These are phyloP conservation scores for Microplitis manilae DNA, from an alignment of 2,888 invertebrate genomes.

Conservation along the genomic window DNA sequence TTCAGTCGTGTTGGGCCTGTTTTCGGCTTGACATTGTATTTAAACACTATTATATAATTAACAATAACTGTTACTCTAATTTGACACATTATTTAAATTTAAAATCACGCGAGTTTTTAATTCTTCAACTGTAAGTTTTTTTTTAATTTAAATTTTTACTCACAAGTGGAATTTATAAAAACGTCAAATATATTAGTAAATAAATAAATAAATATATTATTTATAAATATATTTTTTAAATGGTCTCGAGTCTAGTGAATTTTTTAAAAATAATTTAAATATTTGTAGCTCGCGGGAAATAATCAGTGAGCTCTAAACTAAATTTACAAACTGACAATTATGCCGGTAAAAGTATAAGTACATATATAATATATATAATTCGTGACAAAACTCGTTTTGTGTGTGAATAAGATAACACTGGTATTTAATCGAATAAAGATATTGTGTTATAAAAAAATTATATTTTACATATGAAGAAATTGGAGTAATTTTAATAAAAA, in stretches of 20 bases:
- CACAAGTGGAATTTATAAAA: too few relatives aligned
- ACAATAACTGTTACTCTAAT: too few relatives aligned
- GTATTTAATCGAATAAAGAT: background rate
- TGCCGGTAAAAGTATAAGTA: background rate
- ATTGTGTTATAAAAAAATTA: background rate
- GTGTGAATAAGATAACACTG: background rate
- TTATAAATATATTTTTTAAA: too few relatives aligned
- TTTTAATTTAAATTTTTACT: too few relatives aligned
- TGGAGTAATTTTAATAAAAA: background rate
- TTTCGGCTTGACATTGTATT: conserved; percentile 49
- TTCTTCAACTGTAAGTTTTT: too few relatives aligned
- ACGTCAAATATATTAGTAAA: too few relatives aligned
- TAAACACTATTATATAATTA: background rate
- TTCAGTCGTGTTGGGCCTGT: conserved; percentile 56
- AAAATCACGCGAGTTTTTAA: too few relatives aligned
- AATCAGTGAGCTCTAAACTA: background rate
- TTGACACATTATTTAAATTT: too few relatives aligned
- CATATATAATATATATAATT: background rate
- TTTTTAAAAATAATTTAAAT: too few relatives aligned
- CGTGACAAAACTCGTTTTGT: background rate
- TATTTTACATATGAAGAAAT: background rate
- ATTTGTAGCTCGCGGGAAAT: background rate
- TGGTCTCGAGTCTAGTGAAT: too few relatives aligned
- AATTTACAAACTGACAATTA: background rate
- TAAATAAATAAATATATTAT: too few relatives aligned